Evolutionary conservation across 1,140 invertebrate genomes (phyloP).

Genomic region (Pseudomyrmex sp.): DNA sequence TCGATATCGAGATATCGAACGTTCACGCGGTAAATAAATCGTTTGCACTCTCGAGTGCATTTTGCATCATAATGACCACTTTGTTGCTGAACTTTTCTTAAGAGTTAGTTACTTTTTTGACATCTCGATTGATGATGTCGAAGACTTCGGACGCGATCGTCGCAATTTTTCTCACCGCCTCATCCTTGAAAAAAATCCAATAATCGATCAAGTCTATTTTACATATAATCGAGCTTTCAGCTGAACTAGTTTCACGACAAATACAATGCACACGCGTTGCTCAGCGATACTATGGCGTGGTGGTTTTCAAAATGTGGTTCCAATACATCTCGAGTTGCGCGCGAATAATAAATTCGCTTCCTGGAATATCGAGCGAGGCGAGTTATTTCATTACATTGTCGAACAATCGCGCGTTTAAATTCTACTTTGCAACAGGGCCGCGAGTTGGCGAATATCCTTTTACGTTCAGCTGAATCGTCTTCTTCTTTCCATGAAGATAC

Average conservation of each 20-base stretch:
- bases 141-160: background rate
- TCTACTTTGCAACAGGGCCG: conserved; percentile 4
- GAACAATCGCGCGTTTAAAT: conserved; percentile 43
- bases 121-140: conserved; percentile 6
- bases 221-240: background rate
- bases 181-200: background rate
- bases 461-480: conserved; percentile 20
- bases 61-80: conserved; percentile 20
- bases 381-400: conserved; percentile 23
- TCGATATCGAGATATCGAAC: conserved; percentile 27
- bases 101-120: conserved; percentile 16
- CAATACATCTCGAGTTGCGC: background rate
- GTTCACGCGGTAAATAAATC: background rate
- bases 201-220: background rate
- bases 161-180: too few species aligned
- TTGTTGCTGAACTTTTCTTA: background rate
- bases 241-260: background rate
- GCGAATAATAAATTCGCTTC: conserved; percentile 4
- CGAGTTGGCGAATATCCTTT: conserved; percentile 49
- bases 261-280: background rate
- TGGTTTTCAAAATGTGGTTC: background rate
- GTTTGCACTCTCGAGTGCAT: background rate
- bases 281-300: background rate
- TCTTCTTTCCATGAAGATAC: conserved; percentile 9
- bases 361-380: background rate